A percentile compares a stretch with the other conserved stretches of the same genome.
Conservation (phyloP, 1,140 invertebrate species). For the Eupeodes corollae region DNA sequence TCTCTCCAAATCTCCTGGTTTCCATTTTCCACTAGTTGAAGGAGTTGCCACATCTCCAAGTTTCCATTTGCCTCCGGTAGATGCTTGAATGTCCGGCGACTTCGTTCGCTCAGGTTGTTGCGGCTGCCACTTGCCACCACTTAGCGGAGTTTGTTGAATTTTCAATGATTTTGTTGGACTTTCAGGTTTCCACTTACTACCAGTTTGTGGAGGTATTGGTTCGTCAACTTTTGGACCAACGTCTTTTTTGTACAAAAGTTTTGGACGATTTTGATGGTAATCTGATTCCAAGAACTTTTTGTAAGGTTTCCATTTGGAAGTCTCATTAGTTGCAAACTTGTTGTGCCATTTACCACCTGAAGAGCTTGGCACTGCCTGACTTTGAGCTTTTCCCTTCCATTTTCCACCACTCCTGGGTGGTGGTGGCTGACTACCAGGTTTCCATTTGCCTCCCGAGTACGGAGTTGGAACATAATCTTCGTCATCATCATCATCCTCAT, state of each 20-base stretch:
- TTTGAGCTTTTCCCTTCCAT: no score
- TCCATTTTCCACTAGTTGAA: slow-evolving; percentile 66
- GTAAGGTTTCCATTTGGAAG: no score
- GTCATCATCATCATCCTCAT: slow-evolving; percentile 50
- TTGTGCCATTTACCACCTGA: no score
- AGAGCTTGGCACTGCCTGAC: no score
- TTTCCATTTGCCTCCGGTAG: slow-evolving; percentile 66
- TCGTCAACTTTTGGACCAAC: no score
- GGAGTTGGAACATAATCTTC: slow-evolving; percentile 40
- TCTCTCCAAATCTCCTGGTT: slow-evolving; percentile 35
- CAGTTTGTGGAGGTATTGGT: no score
- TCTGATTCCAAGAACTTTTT: no score
- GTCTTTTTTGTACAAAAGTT: no score
- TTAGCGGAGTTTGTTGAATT: slow-evolving; percentile 10
- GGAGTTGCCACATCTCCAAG: slow-evolving; percentile 37
- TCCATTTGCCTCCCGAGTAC: slow-evolving; percentile 59
- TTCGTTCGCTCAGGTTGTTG: slow-evolving; percentile 36
- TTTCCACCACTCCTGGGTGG: not conserved
- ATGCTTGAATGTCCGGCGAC: slow-evolving; percentile 43
- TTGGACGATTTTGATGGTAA: no score
- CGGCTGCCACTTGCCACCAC: slow-evolving; percentile 59
- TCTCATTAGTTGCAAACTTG: no score
- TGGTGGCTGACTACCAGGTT: slow-evolving; percentile 18
- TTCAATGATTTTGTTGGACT: no score
- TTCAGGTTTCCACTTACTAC: no score